phyloP scores from a whole-genome alignment of 64 coral and sea anemone genomes.

The Pocillopora verrucosa region DNA sequence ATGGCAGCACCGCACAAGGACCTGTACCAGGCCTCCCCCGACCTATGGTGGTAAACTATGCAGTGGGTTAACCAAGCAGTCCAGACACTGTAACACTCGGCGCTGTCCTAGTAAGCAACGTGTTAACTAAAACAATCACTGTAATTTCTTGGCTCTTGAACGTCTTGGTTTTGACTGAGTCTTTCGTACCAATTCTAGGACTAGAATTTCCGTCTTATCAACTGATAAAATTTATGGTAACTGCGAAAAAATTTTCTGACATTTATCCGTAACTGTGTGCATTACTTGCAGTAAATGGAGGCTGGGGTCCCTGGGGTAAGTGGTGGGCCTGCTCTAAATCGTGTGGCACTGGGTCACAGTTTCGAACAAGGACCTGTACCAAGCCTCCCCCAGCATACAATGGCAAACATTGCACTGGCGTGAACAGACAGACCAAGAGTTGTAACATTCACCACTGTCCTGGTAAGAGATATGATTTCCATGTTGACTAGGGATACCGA shows the following conservation, averaged over 20 bases:
- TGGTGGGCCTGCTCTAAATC: constrained; percentile 48
- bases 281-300: constrained; percentile 13
- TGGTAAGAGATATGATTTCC: constrained; percentile 1
- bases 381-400: constrained; percentile 28
- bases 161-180: no score
- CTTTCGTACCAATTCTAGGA: no score
- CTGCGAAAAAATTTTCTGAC: not conserved
- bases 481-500: no score
- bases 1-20: constrained; percentile 13
- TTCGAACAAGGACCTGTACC: constrained; percentile 42
- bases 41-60: constrained; percentile 18
- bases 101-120: not conserved
- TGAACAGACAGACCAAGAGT: constrained; percentile 5
- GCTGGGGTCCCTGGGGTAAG: constrained; percentile 46
- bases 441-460: not conserved
- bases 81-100: not conserved
- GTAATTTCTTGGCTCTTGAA: no score
- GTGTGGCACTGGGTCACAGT: constrained; percentile 40
- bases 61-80: not conserved
- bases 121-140: not conserved
- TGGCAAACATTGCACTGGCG: constrained; percentile 16
- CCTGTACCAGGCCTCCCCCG: constrained; percentile 19
- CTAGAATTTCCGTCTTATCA: no score
- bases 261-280: not conserved
- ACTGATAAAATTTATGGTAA: no score